Evolutionary conservation across 2,797 vertebrate genomes (phyloP).

Genomic region (Myiotriccus ornatus): DNA sequence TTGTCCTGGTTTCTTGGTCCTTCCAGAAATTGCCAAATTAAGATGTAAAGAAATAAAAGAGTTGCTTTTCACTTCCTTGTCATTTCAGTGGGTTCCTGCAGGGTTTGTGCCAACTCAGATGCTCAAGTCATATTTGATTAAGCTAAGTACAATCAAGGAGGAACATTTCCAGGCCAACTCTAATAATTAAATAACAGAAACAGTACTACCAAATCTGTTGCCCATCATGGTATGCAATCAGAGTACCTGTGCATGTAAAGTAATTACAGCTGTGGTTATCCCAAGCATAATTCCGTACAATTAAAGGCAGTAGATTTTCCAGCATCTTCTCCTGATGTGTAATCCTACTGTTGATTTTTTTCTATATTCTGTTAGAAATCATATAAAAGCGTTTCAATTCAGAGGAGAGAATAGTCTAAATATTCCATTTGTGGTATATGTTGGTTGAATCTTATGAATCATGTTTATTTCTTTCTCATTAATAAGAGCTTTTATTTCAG

Average conservation of each 20-base stretch:
- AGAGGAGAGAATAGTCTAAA: neutral
- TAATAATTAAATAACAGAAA: slow-evolving; percentile 17
- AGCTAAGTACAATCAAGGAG: slow-evolving; percentile 42
- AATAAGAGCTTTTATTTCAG: neutral
- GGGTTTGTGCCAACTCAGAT: slow-evolving; percentile 29
- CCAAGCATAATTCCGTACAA: neutral
- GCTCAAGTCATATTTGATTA: slow-evolving; percentile 44
- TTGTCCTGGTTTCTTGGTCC: neutral
- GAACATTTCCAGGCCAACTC: slow-evolving; percentile 21
- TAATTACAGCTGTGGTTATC: neutral
- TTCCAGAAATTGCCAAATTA: slow-evolving; percentile 9
- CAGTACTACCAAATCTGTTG: slow-evolving; percentile 41
- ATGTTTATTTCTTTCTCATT: neutral
- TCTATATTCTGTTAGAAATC: neutral
- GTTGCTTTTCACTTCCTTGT: slow-evolving; percentile 5
- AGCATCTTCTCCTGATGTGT: neutral
- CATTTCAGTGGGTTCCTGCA: slow-evolving; percentile 24
- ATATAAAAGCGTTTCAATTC: neutral
- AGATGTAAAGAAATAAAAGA: slow-evolving; percentile 13
- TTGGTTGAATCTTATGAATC: neutral
- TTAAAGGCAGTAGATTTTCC: neutral
- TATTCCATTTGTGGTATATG: neutral
- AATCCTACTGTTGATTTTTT: neutral
- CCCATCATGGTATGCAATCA: slow-evolving; percentile 25
- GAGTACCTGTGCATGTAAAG: neutral